These are phyloP conservation scores for Stigmatopora nigra DNA, from an alignment of 2,113 vertebrate species.

Conservation along the genomic window DNA sequence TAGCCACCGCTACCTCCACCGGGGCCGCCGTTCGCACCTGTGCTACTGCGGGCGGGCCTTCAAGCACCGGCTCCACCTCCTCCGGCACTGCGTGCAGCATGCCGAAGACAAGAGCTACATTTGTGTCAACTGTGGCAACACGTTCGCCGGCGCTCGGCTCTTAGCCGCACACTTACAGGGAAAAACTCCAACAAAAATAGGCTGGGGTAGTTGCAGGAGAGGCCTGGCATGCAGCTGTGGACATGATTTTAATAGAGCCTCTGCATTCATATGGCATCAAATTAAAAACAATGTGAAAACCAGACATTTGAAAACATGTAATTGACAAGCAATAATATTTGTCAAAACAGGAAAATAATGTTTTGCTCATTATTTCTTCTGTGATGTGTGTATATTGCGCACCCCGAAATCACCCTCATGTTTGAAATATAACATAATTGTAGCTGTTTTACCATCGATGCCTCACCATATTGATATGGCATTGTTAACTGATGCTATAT, in stretches of 20 bases:
- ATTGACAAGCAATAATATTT: conserved; percentile 6
- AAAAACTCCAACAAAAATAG: conserved; percentile 3
- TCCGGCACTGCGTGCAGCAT: conserved; percentile 71
- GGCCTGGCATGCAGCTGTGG: conserved; percentile 71
- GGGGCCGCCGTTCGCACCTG: conserved; percentile 50
- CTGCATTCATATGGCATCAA: conserved; percentile 72
- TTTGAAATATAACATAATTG: too few relatives aligned
- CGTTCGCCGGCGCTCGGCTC: conserved; percentile 45
- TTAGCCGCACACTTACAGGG: conserved; percentile 42
- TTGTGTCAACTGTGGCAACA: conserved; percentile 65
- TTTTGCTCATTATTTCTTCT: conserved; percentile 4
- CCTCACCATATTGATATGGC: too few relatives aligned
- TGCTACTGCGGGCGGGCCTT: conserved; percentile 71
- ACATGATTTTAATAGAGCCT: conserved; percentile 60
- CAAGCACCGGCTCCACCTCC: conserved; percentile 63
- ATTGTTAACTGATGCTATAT: too few relatives aligned
- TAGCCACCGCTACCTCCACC: conserved; percentile 68
- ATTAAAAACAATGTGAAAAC: conserved; percentile 55
- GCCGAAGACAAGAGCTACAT: conserved; percentile 65
- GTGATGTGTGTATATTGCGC: too few relatives aligned
- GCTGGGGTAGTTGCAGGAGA: conserved; percentile 41
- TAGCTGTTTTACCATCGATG: too few relatives aligned
- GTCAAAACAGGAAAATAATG: conserved; percentile 16
- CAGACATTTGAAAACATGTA: conserved; percentile 12
- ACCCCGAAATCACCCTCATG: too few relatives aligned